phyloP scores from a whole-genome alignment of 2,888 invertebrate genomes.

The Dendrolimus houi region DNA sequence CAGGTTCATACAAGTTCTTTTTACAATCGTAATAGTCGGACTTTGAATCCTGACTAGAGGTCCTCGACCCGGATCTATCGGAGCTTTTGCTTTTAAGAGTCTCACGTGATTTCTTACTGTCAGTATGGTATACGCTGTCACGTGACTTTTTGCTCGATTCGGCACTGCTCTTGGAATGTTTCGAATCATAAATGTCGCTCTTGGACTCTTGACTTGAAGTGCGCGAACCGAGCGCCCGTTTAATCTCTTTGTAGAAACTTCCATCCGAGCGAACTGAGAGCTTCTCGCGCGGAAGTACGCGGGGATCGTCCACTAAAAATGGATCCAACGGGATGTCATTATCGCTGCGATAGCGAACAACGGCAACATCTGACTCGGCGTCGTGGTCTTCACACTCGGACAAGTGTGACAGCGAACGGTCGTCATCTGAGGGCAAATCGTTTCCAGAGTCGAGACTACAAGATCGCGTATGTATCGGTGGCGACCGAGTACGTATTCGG shows the following conservation, averaged over 20 bases:
- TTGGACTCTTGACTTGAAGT: constrained; percentile 83
- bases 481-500: constrained; percentile 35
- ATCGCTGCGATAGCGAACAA: constrained; percentile 80
- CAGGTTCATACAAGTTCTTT: constrained; percentile 61
- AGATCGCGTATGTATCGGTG: constrained; percentile 76
- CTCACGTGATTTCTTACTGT: constrained; percentile 80
- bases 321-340: constrained; percentile 84
- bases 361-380: constrained; percentile 74
- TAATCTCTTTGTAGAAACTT: constrained; percentile 82
- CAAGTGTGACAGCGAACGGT: constrained; percentile 74
- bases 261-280: constrained; percentile 84
- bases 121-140: constrained; percentile 80
- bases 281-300: constrained; percentile 83
- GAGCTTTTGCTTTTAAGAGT: constrained; percentile 79
- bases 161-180: constrained; percentile 78
- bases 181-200: constrained; percentile 81
- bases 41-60: constrained; percentile 84
- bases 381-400: constrained; percentile 72
- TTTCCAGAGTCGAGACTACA: constrained; percentile 87
- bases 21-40: constrained; percentile 83
- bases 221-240: constrained; percentile 78
- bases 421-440: constrained; percentile 84
- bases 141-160: constrained; percentile 80
- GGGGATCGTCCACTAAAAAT: constrained; percentile 86
- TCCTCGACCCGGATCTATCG: constrained; percentile 77